These are phyloP conservation scores for Drosophila cracens DNA, from an alignment of 2,888 invertebrate species.

Conservation along the genomic window DNA sequence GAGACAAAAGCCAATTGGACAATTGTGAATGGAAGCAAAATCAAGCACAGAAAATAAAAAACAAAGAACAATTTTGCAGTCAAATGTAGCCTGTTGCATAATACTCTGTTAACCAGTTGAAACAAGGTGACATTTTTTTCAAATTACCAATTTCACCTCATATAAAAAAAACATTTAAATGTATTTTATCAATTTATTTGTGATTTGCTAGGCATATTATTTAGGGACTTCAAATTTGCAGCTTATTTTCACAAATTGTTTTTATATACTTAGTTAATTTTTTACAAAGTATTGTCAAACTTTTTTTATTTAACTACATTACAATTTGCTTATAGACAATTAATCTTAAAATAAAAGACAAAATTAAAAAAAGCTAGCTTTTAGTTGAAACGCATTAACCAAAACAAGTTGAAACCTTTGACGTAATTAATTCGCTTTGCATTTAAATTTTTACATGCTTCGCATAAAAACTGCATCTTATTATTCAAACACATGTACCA, in stretches of 20 bases:
- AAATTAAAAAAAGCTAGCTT: background rate
- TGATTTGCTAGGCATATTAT: background rate
- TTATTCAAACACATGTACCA: background rate
- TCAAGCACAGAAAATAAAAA: background rate
- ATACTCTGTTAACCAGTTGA: background rate
- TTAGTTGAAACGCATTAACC: background rate
- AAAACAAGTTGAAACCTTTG: background rate
- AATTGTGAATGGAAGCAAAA: conserved; percentile 23
- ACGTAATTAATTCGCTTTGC: conserved; percentile 9
- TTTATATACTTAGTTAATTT: background rate
- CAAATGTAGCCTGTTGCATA: conserved; percentile 1
- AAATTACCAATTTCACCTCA: background rate
- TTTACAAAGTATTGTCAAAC: background rate
- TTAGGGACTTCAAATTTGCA: background rate
- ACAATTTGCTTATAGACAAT: background rate
- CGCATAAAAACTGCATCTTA: conserved; percentile 10
- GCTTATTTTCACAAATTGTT: background rate
- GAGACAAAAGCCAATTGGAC: conserved; percentile 47
- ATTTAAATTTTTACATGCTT: background rate
- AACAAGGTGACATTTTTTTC: background rate
- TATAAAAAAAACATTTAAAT: background rate
- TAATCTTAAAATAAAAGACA: background rate
- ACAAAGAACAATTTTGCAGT: background rate
- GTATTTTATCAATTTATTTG: background rate
- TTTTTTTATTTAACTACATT: background rate